phyloP scores from a whole-genome alignment of 53 echinoderm and acorn worm genomes.

The Glandiceps talaboti region DNA sequence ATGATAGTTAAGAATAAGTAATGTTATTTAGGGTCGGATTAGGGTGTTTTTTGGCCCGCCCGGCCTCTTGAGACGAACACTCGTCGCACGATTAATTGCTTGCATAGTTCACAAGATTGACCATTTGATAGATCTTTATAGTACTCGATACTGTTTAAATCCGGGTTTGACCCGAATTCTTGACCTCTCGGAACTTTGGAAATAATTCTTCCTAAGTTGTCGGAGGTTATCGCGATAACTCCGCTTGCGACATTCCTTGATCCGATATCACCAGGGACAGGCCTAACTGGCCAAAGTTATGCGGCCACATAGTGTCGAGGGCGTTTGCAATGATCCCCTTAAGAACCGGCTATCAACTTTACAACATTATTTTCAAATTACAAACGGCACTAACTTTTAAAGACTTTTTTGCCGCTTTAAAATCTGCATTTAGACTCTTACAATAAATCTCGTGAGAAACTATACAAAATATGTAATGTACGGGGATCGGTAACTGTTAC shows the following conservation, averaged over 20 bases:
- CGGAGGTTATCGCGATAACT: neutral
- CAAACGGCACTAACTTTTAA: too few relatives aligned
- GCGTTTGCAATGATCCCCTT: neutral
- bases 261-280: neutral
- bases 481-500: too few relatives aligned
- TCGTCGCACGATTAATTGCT: neutral
- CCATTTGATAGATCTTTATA: neutral
- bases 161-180: neutral
- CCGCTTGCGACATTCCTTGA: neutral
- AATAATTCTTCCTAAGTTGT: neutral
- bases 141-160: neutral
- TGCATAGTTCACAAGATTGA: neutral
- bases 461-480: too few relatives aligned
- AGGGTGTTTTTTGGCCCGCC: too few relatives aligned
- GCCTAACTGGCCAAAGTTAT: neutral
- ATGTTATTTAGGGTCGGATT: too few relatives aligned
- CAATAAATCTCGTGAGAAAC: too few relatives aligned
- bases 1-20: too few relatives aligned
- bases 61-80: too few relatives aligned
- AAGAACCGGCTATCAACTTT: too few relatives aligned
- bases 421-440: too few relatives aligned
- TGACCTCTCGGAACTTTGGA: neutral
- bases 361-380: too few relatives aligned
- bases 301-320: neutral
- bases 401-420: too few relatives aligned